Evolutionary conservation across 2,888 invertebrate genomes (phyloP), one percentile per base, ranked within the genome.

Genomic region (Sycophila texana): DNA sequence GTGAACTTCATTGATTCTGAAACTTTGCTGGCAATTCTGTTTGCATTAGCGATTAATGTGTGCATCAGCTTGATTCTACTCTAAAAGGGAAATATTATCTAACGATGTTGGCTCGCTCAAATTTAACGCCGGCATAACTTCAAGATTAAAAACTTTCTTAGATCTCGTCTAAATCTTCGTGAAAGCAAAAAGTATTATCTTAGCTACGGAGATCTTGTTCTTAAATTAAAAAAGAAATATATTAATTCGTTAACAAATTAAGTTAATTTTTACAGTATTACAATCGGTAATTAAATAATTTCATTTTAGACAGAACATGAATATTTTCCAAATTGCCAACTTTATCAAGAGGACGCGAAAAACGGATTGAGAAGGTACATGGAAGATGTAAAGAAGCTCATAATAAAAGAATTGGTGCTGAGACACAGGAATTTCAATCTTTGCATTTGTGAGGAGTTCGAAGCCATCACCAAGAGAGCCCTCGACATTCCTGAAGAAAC

Each of bases 401-500:
- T 95, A 26, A 94, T 95, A 39, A 90, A 88, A 1, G 93, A 94
- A 82, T 92, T 96, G 79, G 92, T 94, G 0, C 91, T 91, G 65
- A 91, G 92, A 39, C 95, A 95, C 85, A 93, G 93, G 85, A 91
- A 91, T 76, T 94, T 94, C 84, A 95, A 95, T 89, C 90, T 93
- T 66, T 92, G 92, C 39, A 95, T 96, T 82, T 95, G 95, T 86
- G 90, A 91, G 0, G 93, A 93, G 84, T 98, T 97, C 88, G 94
- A 95, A 89, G 91, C 91, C 39, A 94, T 98, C 75, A 93, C 93
- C 84, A 91, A 91, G 51, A 93, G 92, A 83, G 96, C 96, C 0
- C 88, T 95, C 14, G 93, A 93, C 84, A 93, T 94, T 83, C 97
- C 98, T 0, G 92, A 92, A 82, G 95, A 94, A 57, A 96, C 97